Base-by-base conservation (phyloP, 2,888 invertebrate genomes). In the Chloroclystis v-ata region DNA sequence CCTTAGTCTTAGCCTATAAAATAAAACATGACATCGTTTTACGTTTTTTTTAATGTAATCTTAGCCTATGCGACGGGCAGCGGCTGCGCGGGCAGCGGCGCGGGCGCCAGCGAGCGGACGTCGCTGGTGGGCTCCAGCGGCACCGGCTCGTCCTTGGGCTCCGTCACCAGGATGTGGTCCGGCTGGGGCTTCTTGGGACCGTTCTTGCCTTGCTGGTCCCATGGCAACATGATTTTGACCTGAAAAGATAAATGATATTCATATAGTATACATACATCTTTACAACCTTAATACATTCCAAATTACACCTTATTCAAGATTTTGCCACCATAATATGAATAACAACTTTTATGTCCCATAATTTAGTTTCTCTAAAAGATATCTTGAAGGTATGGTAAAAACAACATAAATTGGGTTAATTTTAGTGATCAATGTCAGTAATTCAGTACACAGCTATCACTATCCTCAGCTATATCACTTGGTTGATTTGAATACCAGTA, bases 151-250 rank as follows among this genome's bases (percentile, higher is more conserved):
- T 99, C 98, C 88, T 98, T 98, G 47, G 99, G 99, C 85, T 99
- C 98, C 49, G 95, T 95, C 62, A 99, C 98, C 67, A 94, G 93
- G 60, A 99, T 97, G 83, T 98, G 96, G 85, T 99, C 99, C 38
- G 99, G 99, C 73, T 99, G 92, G 4, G 98, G 98, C 80, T 94
- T 95, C 91, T 97, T 98, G 59, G 99, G 99, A 43, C 99, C 99
- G 69, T 93, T 96, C 90, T 99, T 98, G 83, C 99, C 99, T 78
- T 93, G 94, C 53, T 97, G 95, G 89, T 99, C 99, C 92, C 97
- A 98, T 30, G 98, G 98, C 86, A 99, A 92, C 99, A 99, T 99
- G 85, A 99, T 99, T 89, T 99, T 99, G 1, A 98, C 95, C 90
- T 95, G 93, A 60, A 91, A 46, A 40, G 2, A n/a, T 6, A 10